Evolutionary conservation across 2,888 invertebrate species (phyloP).

Genomic region (Eutolmus rufibarbis): DNA sequence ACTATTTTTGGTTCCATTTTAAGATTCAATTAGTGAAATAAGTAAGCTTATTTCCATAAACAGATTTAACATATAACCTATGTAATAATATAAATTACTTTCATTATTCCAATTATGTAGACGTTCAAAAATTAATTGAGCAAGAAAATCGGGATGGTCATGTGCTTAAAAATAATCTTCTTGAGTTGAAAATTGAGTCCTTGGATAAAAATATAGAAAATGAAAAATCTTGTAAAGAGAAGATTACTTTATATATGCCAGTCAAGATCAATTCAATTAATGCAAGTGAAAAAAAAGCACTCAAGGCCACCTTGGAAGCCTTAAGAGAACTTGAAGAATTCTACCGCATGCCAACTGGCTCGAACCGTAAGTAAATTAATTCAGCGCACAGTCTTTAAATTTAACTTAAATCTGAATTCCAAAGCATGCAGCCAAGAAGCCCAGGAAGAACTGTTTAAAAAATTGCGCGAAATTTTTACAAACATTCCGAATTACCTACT

Average conservation of each 20-base stretch:
- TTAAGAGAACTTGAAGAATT: constrained; percentile 55
- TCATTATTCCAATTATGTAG: constrained; percentile 49
- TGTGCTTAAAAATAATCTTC: constrained; percentile 52
- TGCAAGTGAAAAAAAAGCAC: constrained; percentile 54
- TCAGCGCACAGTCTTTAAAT: neutral
- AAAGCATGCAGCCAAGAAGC: constrained; percentile 52
- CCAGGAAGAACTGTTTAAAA: constrained; percentile 56
- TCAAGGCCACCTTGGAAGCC: constrained; percentile 53
- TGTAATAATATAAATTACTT: neutral
- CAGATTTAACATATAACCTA: neutral
- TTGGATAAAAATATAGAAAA: constrained; percentile 51
- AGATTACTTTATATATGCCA: constrained; percentile 56
- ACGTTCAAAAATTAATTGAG: constrained; percentile 55
- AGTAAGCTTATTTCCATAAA: neutral
- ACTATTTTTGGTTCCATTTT: no score
- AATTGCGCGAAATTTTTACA: constrained; percentile 55
- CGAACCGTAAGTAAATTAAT: constrained; percentile 47
- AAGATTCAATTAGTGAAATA: no score
- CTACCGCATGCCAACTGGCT: constrained; percentile 53
- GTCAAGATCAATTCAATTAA: constrained; percentile 54
- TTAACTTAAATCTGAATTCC: neutral
- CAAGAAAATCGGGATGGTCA: constrained; percentile 53
- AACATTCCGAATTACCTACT: constrained; percentile 57
- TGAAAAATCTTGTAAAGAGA: constrained; percentile 52
- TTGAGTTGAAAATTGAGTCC: constrained; percentile 54